Evolutionary conservation across 2,888 invertebrate species (phyloP), one percentile per base, ranked within the genome.

Genomic region (Campoletis raptor): DNA sequence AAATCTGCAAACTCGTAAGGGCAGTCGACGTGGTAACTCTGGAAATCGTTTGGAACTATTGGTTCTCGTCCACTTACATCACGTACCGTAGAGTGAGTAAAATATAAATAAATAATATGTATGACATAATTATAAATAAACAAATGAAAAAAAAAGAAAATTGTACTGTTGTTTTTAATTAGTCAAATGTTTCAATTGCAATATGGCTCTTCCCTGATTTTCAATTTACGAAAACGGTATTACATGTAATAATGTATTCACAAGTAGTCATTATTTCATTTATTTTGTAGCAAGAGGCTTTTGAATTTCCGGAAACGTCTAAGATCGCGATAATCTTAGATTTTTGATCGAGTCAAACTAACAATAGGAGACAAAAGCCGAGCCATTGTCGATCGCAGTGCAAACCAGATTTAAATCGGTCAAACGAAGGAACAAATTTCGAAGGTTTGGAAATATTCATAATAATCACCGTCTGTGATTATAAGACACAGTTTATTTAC

Each of bases 31-130:
- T 90, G 98, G 97, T 90, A 98, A 98, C 95, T 96, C 97, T 94
- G 98, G 97, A 90, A 98, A 98, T 95, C 96, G 96, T 85, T 95
- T 98, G 94, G 98, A 98, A 96, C 96, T 97, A 94, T 96, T 97
- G 92, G 97, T 98, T 66, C 96, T 98, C 72, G 97, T 97, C 74
- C 97, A 96, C 93, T 95, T 98, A 76, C 97, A 98, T 94, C 97
- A 97, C 97, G 98, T 98, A 88, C 98, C 98, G 90, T 98, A 97
- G 96, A 90, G 94, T 94, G 87, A 93, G 92, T 92, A 78, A 52
- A 42, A 30, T 45, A 30, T 21, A 10, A 67, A 67, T n/a, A 21
- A 67, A 21, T 9, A 21, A 67, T 12, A 21, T 10, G 9, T 10
- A n/a, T n/a, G 40, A 15, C 24, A 30, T 30, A 7, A 8, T 30